Percentiles rank a stretch among this genome's conserved stretches.
Conservation (phyloP, 1,140 invertebrate species). For the Theocolax elegans region DNA sequence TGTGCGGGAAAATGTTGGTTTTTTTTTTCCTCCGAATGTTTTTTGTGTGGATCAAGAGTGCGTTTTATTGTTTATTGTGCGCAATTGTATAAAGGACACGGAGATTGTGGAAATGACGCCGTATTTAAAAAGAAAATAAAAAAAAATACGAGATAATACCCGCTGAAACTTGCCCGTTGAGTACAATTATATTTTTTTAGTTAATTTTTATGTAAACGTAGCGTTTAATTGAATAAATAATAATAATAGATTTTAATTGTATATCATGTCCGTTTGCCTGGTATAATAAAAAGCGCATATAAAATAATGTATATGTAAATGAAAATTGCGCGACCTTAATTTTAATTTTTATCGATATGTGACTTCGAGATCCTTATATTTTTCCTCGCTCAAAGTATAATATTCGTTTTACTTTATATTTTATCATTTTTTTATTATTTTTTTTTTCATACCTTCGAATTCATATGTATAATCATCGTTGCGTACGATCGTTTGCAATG, state of each 20-base stretch:
- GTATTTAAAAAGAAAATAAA: too few relatives aligned
- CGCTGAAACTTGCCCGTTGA: conserved; percentile 40
- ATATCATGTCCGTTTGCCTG: neutral
- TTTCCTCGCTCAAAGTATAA: conserved; percentile 35
- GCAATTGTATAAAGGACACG: conserved; percentile 35
- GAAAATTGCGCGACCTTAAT: conserved; percentile 14
- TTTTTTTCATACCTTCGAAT: neutral
- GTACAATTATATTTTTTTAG: conserved; percentile 43
- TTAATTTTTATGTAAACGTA: conserved; percentile 1
- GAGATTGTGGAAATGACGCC: conserved; percentile 36
- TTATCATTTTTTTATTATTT: neutral
- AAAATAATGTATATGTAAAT: conserved; percentile 18
- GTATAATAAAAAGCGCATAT: neutral
- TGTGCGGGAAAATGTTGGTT: conserved; percentile 21
- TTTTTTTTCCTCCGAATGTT: too few relatives aligned
- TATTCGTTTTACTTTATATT: neutral
- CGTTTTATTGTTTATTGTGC: conserved; percentile 22
- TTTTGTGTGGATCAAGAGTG: conserved; percentile 29
- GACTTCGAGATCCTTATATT: conserved; percentile 30
- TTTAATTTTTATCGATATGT: neutral
- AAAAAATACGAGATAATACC: too few relatives aligned
- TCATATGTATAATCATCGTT: conserved; percentile 26
- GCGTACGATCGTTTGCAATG: conserved; percentile 28
- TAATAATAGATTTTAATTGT: conserved; percentile 13
- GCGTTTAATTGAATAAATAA: conserved; percentile 29